These are phyloP conservation scores for Aphrocallistes beatrix DNA, from an alignment of 37 sponge, comb jelly and placozoan species.

Conservation along the genomic window DNA sequence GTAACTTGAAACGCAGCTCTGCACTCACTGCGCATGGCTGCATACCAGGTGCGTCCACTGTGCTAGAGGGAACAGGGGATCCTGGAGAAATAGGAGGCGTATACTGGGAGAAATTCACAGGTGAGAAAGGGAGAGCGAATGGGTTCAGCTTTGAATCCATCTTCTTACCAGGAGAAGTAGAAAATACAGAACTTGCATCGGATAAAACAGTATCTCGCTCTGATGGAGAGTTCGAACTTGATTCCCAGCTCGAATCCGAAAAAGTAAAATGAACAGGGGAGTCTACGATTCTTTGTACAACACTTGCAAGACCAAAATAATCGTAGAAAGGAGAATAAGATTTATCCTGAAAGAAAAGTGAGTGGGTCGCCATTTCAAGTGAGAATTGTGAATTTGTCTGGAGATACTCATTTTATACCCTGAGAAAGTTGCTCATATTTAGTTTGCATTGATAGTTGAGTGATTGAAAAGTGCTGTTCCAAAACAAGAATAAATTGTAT, in stretches of 20 bases:
- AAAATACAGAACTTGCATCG: not conserved
- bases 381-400: not conserved
- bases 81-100: not conserved
- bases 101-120: not conserved
- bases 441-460: too few species aligned
- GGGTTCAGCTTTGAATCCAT: slow-evolving; percentile 3
- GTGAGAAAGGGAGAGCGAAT: not conserved
- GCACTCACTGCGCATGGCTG: not conserved
- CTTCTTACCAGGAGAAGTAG: not conserved
- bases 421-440: too few species aligned
- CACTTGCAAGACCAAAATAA: not conserved
- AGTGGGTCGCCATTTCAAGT: not conserved
- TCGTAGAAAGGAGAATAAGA: not conserved
- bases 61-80: not conserved
- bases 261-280: not conserved
- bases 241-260: not conserved
- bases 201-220: not conserved
- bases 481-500: too few species aligned
- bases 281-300: not conserved
- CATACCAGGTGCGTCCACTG: not conserved
- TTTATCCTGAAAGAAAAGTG: not conserved
- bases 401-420: not conserved
- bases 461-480: too few species aligned
- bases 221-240: not conserved
- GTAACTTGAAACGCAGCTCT: slow-evolving; percentile 7